Conservation (phyloP, 2,797 vertebrate species). For the Myoxocephalus aenaeus region DNA sequence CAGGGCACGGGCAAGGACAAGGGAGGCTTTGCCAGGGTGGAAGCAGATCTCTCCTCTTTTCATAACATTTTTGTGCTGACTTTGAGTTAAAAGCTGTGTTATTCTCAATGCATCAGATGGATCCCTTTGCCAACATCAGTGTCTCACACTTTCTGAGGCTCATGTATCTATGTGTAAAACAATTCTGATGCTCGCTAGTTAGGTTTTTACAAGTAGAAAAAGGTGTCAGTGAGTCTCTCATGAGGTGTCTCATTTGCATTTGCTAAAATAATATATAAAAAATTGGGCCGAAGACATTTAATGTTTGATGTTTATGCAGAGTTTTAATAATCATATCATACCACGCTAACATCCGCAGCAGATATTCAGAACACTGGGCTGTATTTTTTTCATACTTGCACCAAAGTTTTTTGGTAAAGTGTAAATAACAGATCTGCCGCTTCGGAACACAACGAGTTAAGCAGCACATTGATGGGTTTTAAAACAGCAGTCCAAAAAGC, state of each 20-base stretch:
- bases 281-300: not conserved
- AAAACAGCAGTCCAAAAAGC: constrained; percentile 82
- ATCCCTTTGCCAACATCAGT: constrained; percentile 62
- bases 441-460: constrained; percentile 53
- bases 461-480: constrained; percentile 66
- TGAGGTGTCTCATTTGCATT: constrained; percentile 48
- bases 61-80: constrained; percentile 64
- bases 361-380: constrained; percentile 8
- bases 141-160: constrained; percentile 72
- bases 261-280: constrained; percentile 1
- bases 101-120: constrained; percentile 63
- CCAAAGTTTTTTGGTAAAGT: constrained; percentile 32
- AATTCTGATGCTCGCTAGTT: constrained; percentile 72
- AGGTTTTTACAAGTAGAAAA: constrained; percentile 73
- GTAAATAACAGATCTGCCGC: constrained; percentile 19
- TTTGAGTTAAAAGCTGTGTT: constrained; percentile 60
- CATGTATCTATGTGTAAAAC: constrained; percentile 76
- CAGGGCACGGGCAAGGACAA: constrained; percentile 82
- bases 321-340: not conserved
- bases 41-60: constrained; percentile 53
- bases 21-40: constrained; percentile 69
- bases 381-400: constrained; percentile 39
- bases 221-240: constrained; percentile 67
- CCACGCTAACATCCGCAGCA: not conserved
- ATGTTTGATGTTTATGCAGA: not conserved